phyloP scores from a whole-genome alignment of 2,888 invertebrate species.

The Drosophila ezoana region DNA sequence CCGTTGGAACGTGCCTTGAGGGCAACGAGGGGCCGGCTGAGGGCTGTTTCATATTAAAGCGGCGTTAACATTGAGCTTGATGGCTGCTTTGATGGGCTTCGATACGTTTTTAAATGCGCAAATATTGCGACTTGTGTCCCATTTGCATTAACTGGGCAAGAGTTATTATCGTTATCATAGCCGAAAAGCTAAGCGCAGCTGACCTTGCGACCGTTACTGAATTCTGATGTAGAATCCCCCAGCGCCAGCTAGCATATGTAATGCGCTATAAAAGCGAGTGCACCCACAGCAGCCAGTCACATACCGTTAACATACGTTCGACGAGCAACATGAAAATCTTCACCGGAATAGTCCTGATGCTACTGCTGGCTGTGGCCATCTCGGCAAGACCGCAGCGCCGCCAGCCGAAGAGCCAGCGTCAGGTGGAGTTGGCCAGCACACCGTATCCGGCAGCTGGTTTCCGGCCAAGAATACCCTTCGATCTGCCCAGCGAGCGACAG shows the following conservation, averaged over 20 bases:
- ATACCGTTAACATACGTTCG: conserved; percentile 68
- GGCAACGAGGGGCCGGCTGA: conserved; percentile 7
- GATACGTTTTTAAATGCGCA: conserved; percentile 75
- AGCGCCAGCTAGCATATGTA: background rate
- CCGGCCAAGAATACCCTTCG: conserved; percentile 76
- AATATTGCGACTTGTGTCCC: conserved; percentile 69
- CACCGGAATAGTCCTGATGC: conserved; percentile 50
- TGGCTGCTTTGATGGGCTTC: conserved; percentile 65
- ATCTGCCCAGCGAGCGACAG: conserved; percentile 70
- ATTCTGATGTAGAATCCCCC: conserved; percentile 74
- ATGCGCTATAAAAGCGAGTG: conserved; percentile 59
- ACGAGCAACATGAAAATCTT: conserved; percentile 59
- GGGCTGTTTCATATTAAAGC: conserved; percentile 67
- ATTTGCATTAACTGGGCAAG: conserved; percentile 65
- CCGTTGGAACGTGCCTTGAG: conserved; percentile 22
- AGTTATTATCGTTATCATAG: conserved; percentile 74
- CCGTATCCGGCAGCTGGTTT: conserved; percentile 83
- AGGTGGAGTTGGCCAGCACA: conserved; percentile 70
- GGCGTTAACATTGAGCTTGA: conserved; percentile 77
- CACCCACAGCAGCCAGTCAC: conserved; percentile 71
- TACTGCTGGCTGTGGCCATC: conserved; percentile 40
- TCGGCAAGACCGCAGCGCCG: conserved; percentile 62
- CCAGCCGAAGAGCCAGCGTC: conserved; percentile 66
- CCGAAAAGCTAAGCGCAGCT: conserved; percentile 40
- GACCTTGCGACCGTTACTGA: conserved; percentile 82